Evolutionary conservation across 2,888 invertebrate genomes (phyloP).

Genomic region (Xestia c-nigrum): DNA sequence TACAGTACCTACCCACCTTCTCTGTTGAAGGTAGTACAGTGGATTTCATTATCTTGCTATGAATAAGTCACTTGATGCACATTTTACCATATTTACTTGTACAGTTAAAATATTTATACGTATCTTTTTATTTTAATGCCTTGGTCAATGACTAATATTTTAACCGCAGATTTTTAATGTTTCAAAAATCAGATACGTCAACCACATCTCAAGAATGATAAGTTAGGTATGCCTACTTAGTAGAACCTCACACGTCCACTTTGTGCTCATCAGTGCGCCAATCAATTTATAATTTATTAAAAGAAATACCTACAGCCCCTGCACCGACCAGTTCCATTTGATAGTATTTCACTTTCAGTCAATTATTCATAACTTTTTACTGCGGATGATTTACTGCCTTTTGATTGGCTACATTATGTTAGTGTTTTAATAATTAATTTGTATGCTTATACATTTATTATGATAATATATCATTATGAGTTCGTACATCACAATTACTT

Average conservation of each 20-base stretch:
- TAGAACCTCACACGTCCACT: not conserved
- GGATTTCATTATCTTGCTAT: not conserved
- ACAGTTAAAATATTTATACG: not conserved
- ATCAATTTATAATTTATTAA: not conserved
- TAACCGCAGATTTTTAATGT: not conserved
- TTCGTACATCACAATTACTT: not conserved
- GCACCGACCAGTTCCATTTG: constrained; percentile 8
- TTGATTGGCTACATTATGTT: constrained; percentile 41
- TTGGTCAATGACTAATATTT: too few relatives aligned
- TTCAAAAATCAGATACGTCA: not conserved
- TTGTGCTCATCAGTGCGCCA: not conserved
- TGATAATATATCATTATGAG: constrained; percentile 23
- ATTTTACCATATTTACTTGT: not conserved
- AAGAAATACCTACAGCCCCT: not conserved
- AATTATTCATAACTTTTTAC: constrained; percentile 34
- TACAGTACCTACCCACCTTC: not conserved
- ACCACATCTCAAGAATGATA: not conserved
- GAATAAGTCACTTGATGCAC: not conserved
- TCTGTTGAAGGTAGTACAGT: not conserved
- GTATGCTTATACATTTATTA: constrained; percentile 17
- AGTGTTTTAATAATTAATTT: constrained; percentile 34
- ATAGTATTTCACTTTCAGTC: constrained; percentile 11
- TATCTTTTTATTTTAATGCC: not conserved
- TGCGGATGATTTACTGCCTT: constrained; percentile 29
- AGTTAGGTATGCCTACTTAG: too few relatives aligned